Evolutionary conservation across 2,113 vertebrate species (phyloP), one percentile per base, ranked within the genome.

Genomic region (Chamaetylas fuelleborni): DNA sequence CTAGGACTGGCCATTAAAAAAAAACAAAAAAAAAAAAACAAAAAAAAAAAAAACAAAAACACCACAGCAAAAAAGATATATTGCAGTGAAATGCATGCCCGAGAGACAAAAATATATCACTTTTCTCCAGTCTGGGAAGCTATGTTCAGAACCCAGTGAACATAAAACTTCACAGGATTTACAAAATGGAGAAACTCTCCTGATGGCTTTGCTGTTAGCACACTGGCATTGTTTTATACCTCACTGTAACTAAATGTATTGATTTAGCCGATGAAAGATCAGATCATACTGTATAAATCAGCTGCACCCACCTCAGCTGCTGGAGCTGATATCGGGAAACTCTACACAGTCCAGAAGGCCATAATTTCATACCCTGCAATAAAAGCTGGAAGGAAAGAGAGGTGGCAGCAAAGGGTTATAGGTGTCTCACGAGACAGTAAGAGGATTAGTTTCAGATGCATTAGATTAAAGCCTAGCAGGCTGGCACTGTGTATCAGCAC

Each of bases 401-500:
- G 53, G 61, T 40, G 82, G 80, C 53, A 81, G 65, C 76, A 34
- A 71, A 66, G 81, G 38, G 54, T 69, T 91, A 82, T 45, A 92
- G 78, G 71, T 81, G 40, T 81, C 64, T 77, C 38, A 31, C 43
- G 69, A 90, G 84, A 93, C 60, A 97, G 84, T 77, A 85, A 84
- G 60, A 81, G 33, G 64, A 92, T 97, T 97, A 88, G 90, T 97
- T 96, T 95, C 95, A 97, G 88, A 82, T 71, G 20, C 91, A 96
- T 98, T 96, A 62, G 74, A 76, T 98, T 97, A 96, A 97, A 97
- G 69, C 85, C 81, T 34, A 95, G 70, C 71, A 97, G 95, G 92
- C 78, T 33, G 66, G 91, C 87, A 90, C 81, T 76, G 89, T 89
- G 34, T 73, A 93, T 96, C 95, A 97, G 97, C 86, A 92, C 36